Evolutionary conservation across 2,113 vertebrate genomes (phyloP), one percentile per base, ranked within the genome.

Genomic region (Corythoichthys haematopterus): DNA sequence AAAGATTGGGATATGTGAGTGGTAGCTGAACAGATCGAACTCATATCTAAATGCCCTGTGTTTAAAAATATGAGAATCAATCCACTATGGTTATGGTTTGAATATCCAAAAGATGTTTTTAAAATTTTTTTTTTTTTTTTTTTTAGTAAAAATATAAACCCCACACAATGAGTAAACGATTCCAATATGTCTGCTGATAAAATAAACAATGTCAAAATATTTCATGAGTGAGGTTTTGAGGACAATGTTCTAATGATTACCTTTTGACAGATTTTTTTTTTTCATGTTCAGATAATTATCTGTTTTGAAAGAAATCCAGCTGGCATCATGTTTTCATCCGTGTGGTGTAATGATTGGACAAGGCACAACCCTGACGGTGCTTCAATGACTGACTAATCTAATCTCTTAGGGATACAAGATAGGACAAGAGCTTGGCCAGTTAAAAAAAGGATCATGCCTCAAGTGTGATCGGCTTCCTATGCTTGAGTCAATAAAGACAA

Each of bases 331-430:
- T 69, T 78, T 14, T 74, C 28, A 61, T 1, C 40, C 16, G 50
- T 63, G 43, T 16, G 33, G 15, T 6, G 2, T 58, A 47, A 63
- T 74, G 7, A 69, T 57, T 55, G 76, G 71, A 66, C 68, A 69
- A 68, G 46, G 52, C 20, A 69, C 50, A 47, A 14, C 6, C 36
- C 28, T 62, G 40, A 71, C 36, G 10, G 0, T 12, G 43, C 58
- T 64, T 9, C 72, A 78, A 83, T n/a, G 2, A 36, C n/a, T 46
- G 47, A 77, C 61, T 84, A 33, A 80, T 78, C 66, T 74, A 69
- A 81, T 78, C 72, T 15, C 37, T 36, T n/a, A 46, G 1, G 11
- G 64, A 67, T 59, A 68, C 11, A 63, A 61, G 58, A 67, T 16
- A 62, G 62, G 38, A 59, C 12, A 35, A 35, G 38, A 59, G 48